Percentiles rank a stretch among this genome's conserved stretches.
These are phyloP conservation scores for Amblyornis subalaris DNA, from an alignment of 2,113 vertebrate species.

Conservation along the genomic window DNA sequence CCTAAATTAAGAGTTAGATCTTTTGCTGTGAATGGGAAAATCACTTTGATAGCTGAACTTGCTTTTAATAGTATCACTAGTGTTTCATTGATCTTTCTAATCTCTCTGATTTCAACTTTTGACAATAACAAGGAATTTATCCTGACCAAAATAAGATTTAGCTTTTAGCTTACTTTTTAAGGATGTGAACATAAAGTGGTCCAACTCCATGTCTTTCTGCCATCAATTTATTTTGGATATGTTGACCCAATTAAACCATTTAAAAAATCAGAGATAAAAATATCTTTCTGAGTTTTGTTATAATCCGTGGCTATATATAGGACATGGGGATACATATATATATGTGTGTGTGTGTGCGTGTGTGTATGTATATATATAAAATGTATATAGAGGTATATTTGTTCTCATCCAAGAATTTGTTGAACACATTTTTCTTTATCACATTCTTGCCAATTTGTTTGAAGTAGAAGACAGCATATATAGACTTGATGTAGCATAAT, in stretches of 20 bases:
- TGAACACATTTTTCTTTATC: not conserved
- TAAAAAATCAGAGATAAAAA: not conserved
- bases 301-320: not conserved
- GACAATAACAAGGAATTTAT: not conserved
- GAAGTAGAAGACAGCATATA: not conserved
- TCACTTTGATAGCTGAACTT: accelerated
- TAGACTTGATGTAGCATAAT: not conserved
- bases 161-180: not conserved
- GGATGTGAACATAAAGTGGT: not conserved
- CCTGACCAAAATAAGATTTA: not conserved
- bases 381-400: not conserved
- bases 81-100: not conserved
- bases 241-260: not conserved
- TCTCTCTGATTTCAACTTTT: not conserved
- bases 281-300: not conserved
- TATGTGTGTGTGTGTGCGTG: not conserved
- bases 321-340: not conserved
- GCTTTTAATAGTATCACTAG: not conserved
- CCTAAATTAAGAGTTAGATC: not conserved
- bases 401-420: not conserved
- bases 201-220: not conserved
- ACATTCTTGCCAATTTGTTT: not conserved
- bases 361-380: not conserved
- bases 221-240: not conserved
- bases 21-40: not conserved